These are phyloP conservation scores for Rotaria socialis DNA, from an alignment of 2,888 invertebrate genomes.

Conservation along the genomic window DNA sequence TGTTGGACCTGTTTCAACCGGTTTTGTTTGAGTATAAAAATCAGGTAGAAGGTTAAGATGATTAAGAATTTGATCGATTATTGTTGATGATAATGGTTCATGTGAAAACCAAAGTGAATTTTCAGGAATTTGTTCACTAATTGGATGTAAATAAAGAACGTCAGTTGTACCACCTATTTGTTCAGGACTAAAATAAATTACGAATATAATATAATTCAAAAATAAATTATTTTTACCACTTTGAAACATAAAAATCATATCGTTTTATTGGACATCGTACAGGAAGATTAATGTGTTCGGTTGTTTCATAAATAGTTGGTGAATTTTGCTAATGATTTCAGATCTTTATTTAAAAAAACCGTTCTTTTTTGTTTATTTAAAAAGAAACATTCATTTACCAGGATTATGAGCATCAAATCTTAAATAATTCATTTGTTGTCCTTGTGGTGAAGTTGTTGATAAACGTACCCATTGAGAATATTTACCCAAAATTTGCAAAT, in stretches of 20 bases:
- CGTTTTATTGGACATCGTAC: constrained; percentile 87
- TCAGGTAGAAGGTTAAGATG: neutral
- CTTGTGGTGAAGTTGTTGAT: neutral
- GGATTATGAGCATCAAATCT: constrained; percentile 33
- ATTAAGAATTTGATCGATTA: constrained; percentile 12
- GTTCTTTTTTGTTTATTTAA: neutral
- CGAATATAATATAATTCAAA: too few relatives aligned
- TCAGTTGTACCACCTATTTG: constrained; percentile 85
- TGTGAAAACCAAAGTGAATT: constrained; percentile 88
- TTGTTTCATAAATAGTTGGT: constrained; percentile 67
- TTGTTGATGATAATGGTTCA: constrained; percentile 65
- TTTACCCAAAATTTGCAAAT: constrained; percentile 89
- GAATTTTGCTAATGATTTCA: neutral
- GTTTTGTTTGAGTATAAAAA: constrained; percentile 10
- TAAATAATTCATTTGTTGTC: constrained; percentile 33
- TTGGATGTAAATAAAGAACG: constrained; percentile 85
- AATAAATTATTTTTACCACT: constrained; percentile 70
- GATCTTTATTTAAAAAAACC: neutral
- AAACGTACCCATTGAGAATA: constrained; percentile 61
- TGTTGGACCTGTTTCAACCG: neutral
- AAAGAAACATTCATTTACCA: neutral
- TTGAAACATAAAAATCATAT: constrained; percentile 91
- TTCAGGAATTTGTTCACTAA: constrained; percentile 79
- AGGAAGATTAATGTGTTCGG: constrained; percentile 85
- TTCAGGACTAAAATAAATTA: constrained; percentile 68